Percentiles rank a stretch among this genome's conserved stretches.
Evolutionary conservation across 2,888 invertebrate genomes (phyloP).

Genomic region (Atethmia centrago): DNA sequence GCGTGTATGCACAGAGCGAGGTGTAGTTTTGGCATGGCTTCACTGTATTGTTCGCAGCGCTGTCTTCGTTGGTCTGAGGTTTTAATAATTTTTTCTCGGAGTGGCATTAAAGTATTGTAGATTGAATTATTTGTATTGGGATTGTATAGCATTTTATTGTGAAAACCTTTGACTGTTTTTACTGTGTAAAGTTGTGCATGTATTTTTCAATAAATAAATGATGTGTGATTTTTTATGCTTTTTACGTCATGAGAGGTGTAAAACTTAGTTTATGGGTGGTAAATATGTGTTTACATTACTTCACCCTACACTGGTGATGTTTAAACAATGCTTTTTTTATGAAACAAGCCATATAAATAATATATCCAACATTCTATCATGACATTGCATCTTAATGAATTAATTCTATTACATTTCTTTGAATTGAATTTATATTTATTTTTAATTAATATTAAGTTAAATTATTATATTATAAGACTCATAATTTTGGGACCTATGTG

Average conservation of each 20-base stretch:
- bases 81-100: not conserved
- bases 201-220: not conserved
- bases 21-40: too few species aligned
- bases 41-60: too few species aligned
- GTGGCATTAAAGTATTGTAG: not conserved
- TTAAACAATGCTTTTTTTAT: slow-evolving; percentile 1
- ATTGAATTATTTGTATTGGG: not conserved
- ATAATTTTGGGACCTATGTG: too few species aligned
- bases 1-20: too few species aligned
- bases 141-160: not conserved
- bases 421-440: too few species aligned
- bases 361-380: too few species aligned
- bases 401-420: too few species aligned
- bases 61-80: too few species aligned
- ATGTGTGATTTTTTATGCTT: not conserved
- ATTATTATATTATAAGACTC: too few species aligned
- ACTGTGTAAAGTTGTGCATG: not conserved
- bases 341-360: not conserved
- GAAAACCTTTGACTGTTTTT: not conserved
- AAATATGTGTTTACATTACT: slow-evolving; percentile 27
- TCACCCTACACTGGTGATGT: not conserved
- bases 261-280: slow-evolving; percentile 28
- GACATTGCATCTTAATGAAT: too few species aligned
- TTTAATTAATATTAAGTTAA: too few species aligned
- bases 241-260: slow-evolving; percentile 7